phyloP scores from a whole-genome alignment of 1,140 invertebrate species.

The Neodiprion pinetum region DNA sequence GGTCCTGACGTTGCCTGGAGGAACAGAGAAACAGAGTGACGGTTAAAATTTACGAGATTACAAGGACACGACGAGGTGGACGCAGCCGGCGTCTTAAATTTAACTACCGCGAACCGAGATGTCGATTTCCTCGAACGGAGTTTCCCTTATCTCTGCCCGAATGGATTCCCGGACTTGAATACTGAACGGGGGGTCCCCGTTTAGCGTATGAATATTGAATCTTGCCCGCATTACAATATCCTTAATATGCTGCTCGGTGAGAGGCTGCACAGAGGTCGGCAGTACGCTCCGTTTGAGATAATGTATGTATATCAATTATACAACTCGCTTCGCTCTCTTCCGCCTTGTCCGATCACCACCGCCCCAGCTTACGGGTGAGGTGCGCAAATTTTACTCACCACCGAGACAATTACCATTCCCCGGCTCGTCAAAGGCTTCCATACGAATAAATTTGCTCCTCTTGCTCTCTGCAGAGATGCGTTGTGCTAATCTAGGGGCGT shows the following conservation, averaged over 20 bases:
- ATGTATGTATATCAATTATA: slow-evolving; percentile 3
- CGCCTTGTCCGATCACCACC: not conserved
- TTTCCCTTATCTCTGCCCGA: not conserved
- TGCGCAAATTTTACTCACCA: too few species aligned
- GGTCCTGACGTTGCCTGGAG: slow-evolving; percentile 83
- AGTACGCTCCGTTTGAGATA: not conserved
- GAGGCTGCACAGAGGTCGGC: not conserved
- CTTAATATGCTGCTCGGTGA: not conserved
- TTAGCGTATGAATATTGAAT: slow-evolving; percentile 7
- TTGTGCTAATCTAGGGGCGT: too few species aligned
- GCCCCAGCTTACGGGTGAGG: too few species aligned
- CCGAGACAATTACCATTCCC: too few species aligned
- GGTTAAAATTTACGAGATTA: not conserved
- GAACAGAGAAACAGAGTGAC: slow-evolving; percentile 54
- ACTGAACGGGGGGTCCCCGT: not conserved
- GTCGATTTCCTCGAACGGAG: not conserved
- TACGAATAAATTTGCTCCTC: too few species aligned
- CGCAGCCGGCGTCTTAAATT: not conserved
- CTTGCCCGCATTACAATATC: not conserved
- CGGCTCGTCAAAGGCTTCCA: too few species aligned
- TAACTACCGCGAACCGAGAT: not conserved
- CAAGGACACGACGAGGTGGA: not conserved
- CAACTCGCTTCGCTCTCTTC: not conserved
- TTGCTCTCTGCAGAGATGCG: too few species aligned
- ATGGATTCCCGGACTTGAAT: slow-evolving; percentile 4